Percentiles rank a stretch among this genome's conserved stretches.
These are phyloP conservation scores for Phrynosoma platyrhinos DNA, from an alignment of 2,113 vertebrate species.

Conservation along the genomic window DNA sequence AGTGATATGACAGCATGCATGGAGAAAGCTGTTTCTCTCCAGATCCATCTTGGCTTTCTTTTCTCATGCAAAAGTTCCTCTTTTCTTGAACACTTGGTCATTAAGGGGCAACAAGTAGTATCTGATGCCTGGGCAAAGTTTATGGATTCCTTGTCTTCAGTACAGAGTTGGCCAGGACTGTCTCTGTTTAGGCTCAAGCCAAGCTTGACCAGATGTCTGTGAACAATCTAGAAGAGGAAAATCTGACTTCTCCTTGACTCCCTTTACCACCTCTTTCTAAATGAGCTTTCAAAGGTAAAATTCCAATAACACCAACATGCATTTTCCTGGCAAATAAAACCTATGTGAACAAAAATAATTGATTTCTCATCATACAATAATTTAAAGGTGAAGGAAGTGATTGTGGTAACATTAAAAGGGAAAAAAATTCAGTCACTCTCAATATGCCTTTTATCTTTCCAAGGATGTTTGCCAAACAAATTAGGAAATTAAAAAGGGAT, in stretches of 20 bases:
- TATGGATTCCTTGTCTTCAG: neutral
- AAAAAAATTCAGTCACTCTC: conserved; percentile 18
- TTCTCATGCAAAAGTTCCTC: too few relatives aligned
- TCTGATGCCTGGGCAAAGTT: neutral
- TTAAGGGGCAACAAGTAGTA: neutral
- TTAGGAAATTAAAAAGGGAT: conserved; percentile 67
- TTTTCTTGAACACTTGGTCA: neutral
- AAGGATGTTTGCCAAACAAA: conserved; percentile 69
- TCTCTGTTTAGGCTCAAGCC: neutral
- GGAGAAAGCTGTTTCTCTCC: neutral
- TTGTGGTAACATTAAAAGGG: conserved; percentile 35
- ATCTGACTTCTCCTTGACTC: neutral
- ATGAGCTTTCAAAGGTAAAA: neutral
- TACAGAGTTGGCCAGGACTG: neutral
- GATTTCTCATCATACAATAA: conserved; percentile 54
- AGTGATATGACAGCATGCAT: too few relatives aligned
- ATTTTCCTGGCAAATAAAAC: conserved; percentile 43
- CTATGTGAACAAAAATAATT: conserved; percentile 49
- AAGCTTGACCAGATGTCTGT: conserved; percentile 5
- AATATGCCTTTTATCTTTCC: conserved; percentile 11
- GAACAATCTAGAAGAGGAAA: accelerated
- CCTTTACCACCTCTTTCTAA: neutral
- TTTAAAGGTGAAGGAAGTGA: conserved; percentile 59
- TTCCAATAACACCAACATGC: neutral
- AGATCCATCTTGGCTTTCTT: neutral